Percentiles rank a stretch among this genome's conserved stretches.
Conservation (phyloP, 2,888 invertebrate species). For the Atrina japonica region DNA sequence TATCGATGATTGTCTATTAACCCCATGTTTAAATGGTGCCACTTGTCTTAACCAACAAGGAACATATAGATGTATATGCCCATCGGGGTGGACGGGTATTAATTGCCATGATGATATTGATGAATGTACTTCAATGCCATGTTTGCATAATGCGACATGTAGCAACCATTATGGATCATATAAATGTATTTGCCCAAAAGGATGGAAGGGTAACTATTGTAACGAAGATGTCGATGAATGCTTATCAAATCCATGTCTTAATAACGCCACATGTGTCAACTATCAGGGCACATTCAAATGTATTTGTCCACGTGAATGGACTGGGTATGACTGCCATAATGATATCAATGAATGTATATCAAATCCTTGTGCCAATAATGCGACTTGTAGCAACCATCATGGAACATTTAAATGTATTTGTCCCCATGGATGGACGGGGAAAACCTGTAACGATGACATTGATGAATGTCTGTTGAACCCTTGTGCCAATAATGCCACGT, state of each 20-base stretch:
- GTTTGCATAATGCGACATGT: conserved; percentile 83
- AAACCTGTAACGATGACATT: conserved; percentile 48
- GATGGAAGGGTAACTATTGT: conserved; percentile 57
- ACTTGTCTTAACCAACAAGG: conserved; percentile 39
- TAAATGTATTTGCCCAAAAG: conserved; percentile 52
- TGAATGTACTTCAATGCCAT: conserved; percentile 56
- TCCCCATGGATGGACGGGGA: conserved; percentile 50
- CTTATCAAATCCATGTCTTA: conserved; percentile 48
- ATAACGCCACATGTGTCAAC: conserved; percentile 58
- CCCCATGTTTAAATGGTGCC: conserved; percentile 38
- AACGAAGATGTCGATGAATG: conserved; percentile 57
- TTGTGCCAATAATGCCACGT: conserved; percentile 37
- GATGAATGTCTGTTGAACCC: conserved; percentile 37
- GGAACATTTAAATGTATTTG: conserved; percentile 58
- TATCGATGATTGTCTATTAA: not conserved
- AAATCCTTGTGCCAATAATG: conserved; percentile 54
- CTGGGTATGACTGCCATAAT: conserved; percentile 10
- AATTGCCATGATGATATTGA: conserved; percentile 49
- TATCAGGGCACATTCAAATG: conserved; percentile 52
- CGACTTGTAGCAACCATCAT: conserved; percentile 56
- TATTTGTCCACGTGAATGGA: conserved; percentile 34
- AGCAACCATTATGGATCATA: conserved; percentile 55
- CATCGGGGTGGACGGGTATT: conserved; percentile 28
- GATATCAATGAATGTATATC: conserved; percentile 17
- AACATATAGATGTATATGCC: conserved; percentile 35